These are phyloP conservation scores for Saccostrea cuccullata DNA, from an alignment of 1,140 invertebrate species.

Conservation along the genomic window DNA sequence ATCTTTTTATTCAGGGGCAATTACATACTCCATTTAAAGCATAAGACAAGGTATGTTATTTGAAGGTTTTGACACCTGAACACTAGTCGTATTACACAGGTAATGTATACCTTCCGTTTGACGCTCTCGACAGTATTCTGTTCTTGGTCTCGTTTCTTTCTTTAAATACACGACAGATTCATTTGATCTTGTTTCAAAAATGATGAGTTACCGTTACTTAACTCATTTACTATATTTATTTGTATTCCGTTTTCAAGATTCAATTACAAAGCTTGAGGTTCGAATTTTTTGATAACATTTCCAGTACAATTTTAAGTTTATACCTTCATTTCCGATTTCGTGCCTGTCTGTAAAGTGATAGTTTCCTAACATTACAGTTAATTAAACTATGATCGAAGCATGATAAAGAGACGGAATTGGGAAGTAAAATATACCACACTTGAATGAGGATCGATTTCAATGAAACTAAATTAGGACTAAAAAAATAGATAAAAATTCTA, in stretches of 20 bases:
- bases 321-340: neutral
- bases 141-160: neutral
- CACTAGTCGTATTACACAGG: neutral
- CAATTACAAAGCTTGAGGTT: neutral
- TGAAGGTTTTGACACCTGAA: neutral
- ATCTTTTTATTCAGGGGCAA: neutral
- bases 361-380: neutral
- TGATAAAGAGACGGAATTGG: neutral
- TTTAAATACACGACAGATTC: neutral
- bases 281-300: neutral
- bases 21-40: neutral
- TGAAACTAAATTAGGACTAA: neutral
- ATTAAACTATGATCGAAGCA: neutral
- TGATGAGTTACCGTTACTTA: neutral
- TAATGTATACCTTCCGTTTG: constrained; percentile 18
- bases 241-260: neutral
- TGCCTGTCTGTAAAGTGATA: neutral
- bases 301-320: neutral
- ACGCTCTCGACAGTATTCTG: neutral
- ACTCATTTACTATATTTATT: neutral
- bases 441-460: constrained; percentile 1
- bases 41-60: neutral
- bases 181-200: constrained; percentile 3
- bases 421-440: neutral
- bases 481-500: neutral